Percentiles rank a stretch among this genome's conserved stretches.
Conservation (phyloP, 2,888 invertebrate species). For the Oegoconia quadripuncta region DNA sequence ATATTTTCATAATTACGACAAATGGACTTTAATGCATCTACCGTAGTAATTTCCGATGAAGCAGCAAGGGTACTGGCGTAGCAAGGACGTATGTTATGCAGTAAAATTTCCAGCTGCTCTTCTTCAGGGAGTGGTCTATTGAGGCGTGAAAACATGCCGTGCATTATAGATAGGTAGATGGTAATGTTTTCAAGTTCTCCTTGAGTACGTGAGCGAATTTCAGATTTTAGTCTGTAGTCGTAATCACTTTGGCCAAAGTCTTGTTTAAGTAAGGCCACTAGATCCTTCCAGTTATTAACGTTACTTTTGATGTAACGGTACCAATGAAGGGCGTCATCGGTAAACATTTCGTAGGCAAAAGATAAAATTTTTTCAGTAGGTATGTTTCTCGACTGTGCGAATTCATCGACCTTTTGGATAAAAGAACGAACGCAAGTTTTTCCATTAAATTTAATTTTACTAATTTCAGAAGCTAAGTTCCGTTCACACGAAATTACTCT, state of each 20-base stretch:
- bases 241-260: constrained; percentile 15
- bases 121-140: constrained; percentile 9
- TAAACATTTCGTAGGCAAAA: constrained; percentile 5
- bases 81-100: constrained; percentile 17
- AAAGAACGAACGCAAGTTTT: constrained; percentile 13
- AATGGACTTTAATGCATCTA: neutral
- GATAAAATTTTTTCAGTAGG: constrained; percentile 4
- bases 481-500: too few relatives aligned
- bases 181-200: constrained; percentile 6
- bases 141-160: constrained; percentile 17
- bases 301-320: neutral
- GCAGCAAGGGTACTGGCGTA: neutral
- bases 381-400: constrained; percentile 1
- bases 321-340: too few relatives aligned
- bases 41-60: neutral
- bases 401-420: constrained; percentile 10
- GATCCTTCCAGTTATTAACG: constrained; percentile 1
- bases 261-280: neutral
- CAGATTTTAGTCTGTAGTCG: constrained; percentile 12
- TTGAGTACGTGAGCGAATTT: constrained; percentile 7
- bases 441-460: constrained; percentile 13
- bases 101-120: constrained; percentile 15
- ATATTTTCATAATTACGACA: constrained; percentile 22
- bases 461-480: too few relatives aligned
- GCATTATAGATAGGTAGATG: constrained; percentile 13